These are phyloP conservation scores for Aphidius gifuensis DNA, from an alignment of 1,140 invertebrate genomes.

Conservation along the genomic window DNA sequence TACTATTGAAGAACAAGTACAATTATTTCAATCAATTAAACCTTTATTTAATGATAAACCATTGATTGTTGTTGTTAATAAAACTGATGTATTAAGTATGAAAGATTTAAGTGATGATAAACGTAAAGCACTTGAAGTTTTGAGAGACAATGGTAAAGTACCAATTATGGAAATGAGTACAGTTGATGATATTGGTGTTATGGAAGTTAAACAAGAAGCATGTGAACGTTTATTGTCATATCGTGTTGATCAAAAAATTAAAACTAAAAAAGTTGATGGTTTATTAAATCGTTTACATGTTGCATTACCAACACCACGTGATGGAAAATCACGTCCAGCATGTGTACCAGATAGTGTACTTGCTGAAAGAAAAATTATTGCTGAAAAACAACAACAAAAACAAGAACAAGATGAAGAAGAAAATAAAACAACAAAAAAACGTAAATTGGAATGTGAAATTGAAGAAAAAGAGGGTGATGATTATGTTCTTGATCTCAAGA, in stretches of 20 bases:
- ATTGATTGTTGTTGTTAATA: conserved; percentile 88
- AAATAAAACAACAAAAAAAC: conserved; percentile 15
- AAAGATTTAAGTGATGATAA: conserved; percentile 77
- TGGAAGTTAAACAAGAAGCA: conserved; percentile 90
- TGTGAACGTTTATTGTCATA: conserved; percentile 89
- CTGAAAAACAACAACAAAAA: conserved; percentile 46
- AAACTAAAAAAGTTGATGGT: conserved; percentile 85
- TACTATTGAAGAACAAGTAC: conserved; percentile 81
- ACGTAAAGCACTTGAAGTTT: conserved; percentile 61
- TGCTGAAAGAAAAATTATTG: conserved; percentile 59
- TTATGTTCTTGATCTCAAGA: conserved; percentile 93
- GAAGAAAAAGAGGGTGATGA: conserved; percentile 94
- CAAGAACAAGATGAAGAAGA: too few relatives aligned
- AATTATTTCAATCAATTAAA: conserved; percentile 91
- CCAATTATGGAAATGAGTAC: conserved; percentile 92
- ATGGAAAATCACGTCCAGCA: conserved; percentile 73
- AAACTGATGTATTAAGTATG: conserved; percentile 82
- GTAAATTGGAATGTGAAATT: conserved; percentile 88
- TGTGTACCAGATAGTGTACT: conserved; percentile 73
- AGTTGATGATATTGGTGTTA: conserved; percentile 84
- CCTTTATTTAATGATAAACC: conserved; percentile 97
- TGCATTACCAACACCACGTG: conserved; percentile 79
- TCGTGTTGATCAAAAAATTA: conserved; percentile 90
- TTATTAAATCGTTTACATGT: conserved; percentile 92
- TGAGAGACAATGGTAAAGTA: conserved; percentile 70